Evolutionary conservation across 92 coral and sea anemone species (phyloP).

Genomic region (Blastomussa wellsi): DNA sequence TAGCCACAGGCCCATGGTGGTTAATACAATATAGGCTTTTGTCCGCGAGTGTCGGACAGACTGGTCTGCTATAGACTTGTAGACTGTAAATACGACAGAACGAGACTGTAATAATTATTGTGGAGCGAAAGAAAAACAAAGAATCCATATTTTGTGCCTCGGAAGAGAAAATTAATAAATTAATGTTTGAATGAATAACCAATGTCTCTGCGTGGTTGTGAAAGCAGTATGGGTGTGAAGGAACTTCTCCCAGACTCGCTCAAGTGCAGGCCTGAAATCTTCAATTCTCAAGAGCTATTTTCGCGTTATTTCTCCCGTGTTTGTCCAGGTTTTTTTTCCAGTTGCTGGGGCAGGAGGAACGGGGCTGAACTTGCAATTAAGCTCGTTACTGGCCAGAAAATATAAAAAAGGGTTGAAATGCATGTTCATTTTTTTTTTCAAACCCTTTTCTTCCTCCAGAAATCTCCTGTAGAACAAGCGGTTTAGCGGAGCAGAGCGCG

Average conservation of each 20-base stretch:
- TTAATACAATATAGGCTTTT: constrained; percentile 5
- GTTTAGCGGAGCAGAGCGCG: too few species aligned
- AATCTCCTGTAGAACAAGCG: too few species aligned
- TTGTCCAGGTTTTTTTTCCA: too few species aligned
- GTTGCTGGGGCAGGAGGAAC: too few species aligned
- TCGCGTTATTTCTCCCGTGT: too few species aligned
- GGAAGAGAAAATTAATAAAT: constrained; percentile 71
- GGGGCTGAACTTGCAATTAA: too few species aligned
- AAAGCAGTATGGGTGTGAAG: neutral
- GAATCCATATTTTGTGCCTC: constrained; percentile 78
- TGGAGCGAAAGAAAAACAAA: constrained; percentile 37
- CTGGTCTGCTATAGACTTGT: constrained; percentile 30
- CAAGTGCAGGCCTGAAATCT: neutral
- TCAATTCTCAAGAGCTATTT: neutral
- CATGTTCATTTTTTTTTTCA: too few species aligned
- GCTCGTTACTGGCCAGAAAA: too few species aligned
- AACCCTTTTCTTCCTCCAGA: too few species aligned
- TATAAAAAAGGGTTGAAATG: too few species aligned
- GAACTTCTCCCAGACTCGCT: neutral
- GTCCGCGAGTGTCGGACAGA: neutral
- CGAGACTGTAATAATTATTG: constrained; percentile 64
- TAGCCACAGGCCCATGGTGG: neutral
- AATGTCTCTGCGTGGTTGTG: neutral
- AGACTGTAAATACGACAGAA: constrained; percentile 63
- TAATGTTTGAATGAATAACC: constrained; percentile 60